phyloP scores from a whole-genome alignment of 2,113 vertebrate genomes.

The Jaculus jaculus region DNA sequence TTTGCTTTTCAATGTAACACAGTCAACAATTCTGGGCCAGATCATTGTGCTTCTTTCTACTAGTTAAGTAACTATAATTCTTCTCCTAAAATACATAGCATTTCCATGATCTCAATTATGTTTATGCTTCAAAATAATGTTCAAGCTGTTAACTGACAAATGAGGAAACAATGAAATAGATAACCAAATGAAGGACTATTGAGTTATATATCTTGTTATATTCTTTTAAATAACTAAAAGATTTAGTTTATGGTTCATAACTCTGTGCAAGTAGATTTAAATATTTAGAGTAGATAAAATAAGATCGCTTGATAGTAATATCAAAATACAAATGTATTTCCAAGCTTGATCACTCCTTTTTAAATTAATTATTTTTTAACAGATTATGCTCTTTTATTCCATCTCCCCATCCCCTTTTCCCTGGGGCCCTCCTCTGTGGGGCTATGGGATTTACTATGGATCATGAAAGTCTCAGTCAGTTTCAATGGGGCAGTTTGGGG shows the following conservation, averaged over 20 bases:
- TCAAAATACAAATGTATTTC: background rate
- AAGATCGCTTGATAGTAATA: background rate
- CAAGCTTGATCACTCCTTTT: background rate
- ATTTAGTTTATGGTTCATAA: background rate
- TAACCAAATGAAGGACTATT: background rate
- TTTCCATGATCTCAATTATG: background rate
- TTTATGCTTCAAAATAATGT: constrained; percentile 19
- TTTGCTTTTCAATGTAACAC: constrained; percentile 51
- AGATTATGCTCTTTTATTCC: too few species aligned
- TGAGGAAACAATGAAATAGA: background rate
- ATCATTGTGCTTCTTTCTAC: background rate
- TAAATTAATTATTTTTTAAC: too few species aligned
- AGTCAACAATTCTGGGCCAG: background rate
- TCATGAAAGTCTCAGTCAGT: too few species aligned
- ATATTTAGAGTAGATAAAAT: background rate
- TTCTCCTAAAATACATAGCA: background rate
- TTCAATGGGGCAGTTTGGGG: too few species aligned
- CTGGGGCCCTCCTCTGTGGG: too few species aligned
- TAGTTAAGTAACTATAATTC: background rate
- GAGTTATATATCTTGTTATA: background rate
- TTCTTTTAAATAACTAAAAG: background rate
- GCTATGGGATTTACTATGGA: too few species aligned
- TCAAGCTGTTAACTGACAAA: constrained; percentile 9
- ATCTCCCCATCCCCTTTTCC: too few species aligned
- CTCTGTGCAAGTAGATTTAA: background rate